phyloP scores from a whole-genome alignment of 2,113 vertebrate genomes.

The Mobula birostris region DNA sequence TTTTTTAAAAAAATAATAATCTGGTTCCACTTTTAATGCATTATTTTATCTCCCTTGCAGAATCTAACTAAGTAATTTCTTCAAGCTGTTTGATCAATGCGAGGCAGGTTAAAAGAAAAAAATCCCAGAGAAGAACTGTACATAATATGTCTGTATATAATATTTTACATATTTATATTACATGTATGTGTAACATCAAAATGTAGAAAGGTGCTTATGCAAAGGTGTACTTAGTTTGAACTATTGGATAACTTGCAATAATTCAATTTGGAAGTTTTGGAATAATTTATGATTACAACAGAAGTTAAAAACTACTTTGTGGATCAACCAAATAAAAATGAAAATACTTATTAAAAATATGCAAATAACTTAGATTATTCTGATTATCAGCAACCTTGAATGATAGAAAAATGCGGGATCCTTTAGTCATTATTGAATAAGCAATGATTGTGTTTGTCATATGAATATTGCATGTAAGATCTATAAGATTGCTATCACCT shows the following conservation, averaged over 20 bases:
- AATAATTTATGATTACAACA: not conserved
- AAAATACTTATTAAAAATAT: not conserved
- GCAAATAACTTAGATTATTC: not conserved
- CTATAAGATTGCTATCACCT: not conserved
- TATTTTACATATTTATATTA: not conserved
- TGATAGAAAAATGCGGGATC: not conserved
- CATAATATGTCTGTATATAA: not conserved
- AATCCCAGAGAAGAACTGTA: not conserved
- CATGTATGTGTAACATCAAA: not conserved
- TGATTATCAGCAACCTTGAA: not conserved
- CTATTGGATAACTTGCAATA: not conserved
- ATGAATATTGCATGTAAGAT: not conserved
- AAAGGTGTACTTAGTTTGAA: not conserved
- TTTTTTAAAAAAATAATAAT: not conserved
- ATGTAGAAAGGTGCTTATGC: not conserved
- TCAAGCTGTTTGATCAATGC: not conserved
- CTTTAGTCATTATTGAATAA: not conserved
- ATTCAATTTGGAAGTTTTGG: conserved; percentile 6
- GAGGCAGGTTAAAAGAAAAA: not conserved
- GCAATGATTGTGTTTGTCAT: not conserved
- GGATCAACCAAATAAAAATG: not conserved
- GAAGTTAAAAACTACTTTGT: not conserved
- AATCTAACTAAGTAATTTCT: not conserved
- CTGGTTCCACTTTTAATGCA: not conserved
- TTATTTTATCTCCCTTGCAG: not conserved